These are phyloP conservation scores for Tetanocera ferruginea DNA, from an alignment of 2,888 invertebrate species.

Conservation along the genomic window DNA sequence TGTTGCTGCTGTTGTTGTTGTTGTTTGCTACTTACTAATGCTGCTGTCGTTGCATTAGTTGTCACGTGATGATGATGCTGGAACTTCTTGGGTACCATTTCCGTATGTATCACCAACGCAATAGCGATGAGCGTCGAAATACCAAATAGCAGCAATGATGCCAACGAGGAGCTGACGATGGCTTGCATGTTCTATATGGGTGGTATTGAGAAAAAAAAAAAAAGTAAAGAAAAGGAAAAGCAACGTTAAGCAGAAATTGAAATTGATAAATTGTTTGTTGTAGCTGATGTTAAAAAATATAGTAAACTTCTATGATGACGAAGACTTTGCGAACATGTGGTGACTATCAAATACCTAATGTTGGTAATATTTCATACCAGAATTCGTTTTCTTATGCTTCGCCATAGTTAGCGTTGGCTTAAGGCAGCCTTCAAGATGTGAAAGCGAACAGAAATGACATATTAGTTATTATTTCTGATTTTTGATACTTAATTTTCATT, in stretches of 20 bases:
- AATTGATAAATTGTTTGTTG: neutral
- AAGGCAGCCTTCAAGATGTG: too few relatives aligned
- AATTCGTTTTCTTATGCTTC: too few relatives aligned
- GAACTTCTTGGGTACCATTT: constrained; percentile 67
- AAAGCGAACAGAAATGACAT: too few relatives aligned
- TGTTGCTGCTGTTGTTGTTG: constrained; percentile 39
- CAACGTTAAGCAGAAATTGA: neutral
- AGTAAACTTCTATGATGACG: neutral
- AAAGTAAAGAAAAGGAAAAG: constrained; percentile 12
- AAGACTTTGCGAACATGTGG: too few relatives aligned
- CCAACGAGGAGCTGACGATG: constrained; percentile 75
- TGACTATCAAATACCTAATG: too few relatives aligned
- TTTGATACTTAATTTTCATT: too few relatives aligned
- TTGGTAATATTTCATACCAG: too few relatives aligned
- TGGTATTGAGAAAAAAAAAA: constrained; percentile 12
- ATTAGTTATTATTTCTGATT: too few relatives aligned
- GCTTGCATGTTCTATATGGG: constrained; percentile 73
- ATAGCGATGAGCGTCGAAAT: constrained; percentile 74
- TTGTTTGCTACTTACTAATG: constrained; percentile 20
- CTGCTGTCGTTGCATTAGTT: constrained; percentile 31
- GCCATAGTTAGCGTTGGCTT: too few relatives aligned
- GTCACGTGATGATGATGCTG: constrained; percentile 46
- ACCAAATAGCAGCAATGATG: constrained; percentile 75
- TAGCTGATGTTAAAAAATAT: constrained; percentile 16
- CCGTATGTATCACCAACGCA: constrained; percentile 67